Base-by-base conservation (phyloP, 2,797 vertebrate genomes). In the Halcyon smyrnensis region DNA sequence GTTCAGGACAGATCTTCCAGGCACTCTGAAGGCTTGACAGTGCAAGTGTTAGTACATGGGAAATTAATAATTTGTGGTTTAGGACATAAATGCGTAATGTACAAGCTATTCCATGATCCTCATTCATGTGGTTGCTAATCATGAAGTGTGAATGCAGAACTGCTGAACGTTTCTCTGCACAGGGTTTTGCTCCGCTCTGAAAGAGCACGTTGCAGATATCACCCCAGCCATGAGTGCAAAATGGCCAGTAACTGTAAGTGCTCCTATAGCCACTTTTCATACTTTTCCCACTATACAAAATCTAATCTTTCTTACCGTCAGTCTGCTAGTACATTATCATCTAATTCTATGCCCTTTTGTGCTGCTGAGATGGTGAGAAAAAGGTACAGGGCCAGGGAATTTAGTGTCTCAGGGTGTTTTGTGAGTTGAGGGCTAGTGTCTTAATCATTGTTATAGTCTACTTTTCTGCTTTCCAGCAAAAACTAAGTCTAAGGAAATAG, bases 241-340 rank as follows among this genome's bases (percentile, higher is more conserved):
- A 84, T 32, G 28, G 11, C 11, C 27, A 45, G 71, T 39, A 65
- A 64, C 65, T 62, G 4, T 9, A 43, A 77, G 7, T 32, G 65
- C 67, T 51, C 45, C 14, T 11, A 37, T 34, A 28, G 15, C 12
- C 16, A 17, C 15, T 78, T 88, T 24, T 84, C 62, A 62, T 48
- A n/a, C 28, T 64, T 94, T 89, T 86, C 59, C 74, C 41, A 53
- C 62, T 73, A 2, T 9, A 65, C 18, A 57, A 54, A 93, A 89
- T 24, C 50, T 88, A 50, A 71, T 95, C 95, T 93, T 83, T 79
- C 53, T 57, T 93, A 62, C 68, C 76, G 69, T 75, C 41, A 46
- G 16, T 50, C 45, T 81, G 37, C 74, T 81, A 68, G 85, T 88
- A 81, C 20, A 62, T 84, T 88, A 69, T 71, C 36, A 62, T 81